Evolutionary conservation across 1,140 invertebrate species (phyloP).

Genomic region (Aphelenchoides besseyi): DNA sequence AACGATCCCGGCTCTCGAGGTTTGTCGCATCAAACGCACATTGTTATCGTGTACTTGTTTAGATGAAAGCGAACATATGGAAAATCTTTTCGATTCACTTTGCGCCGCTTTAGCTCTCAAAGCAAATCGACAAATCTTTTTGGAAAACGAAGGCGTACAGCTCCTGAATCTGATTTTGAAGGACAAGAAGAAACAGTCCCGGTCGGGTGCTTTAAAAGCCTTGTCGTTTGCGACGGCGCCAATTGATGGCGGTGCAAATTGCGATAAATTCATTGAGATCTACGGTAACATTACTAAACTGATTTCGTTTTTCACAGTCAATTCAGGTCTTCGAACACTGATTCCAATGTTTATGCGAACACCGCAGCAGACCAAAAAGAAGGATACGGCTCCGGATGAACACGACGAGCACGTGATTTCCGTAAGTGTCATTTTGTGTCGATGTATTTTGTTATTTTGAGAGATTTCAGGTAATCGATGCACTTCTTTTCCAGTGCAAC

Average conservation of each 20-base stretch:
- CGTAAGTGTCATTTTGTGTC: constrained; percentile 30
- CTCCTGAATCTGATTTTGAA: constrained; percentile 93
- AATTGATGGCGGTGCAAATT: constrained; percentile 85
- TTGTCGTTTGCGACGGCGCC: constrained; percentile 91
- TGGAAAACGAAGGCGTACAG: constrained; percentile 89
- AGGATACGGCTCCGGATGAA: constrained; percentile 79
- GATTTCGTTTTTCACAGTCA: constrained; percentile 14
- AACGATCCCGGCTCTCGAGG: constrained; percentile 81
- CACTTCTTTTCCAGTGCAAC: constrained; percentile 85
- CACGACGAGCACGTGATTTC: constrained; percentile 74
- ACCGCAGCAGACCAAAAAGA: constrained; percentile 79
- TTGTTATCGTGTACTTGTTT: no score
- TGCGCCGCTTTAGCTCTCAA: constrained; percentile 85
- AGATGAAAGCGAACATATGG: constrained; percentile 98
- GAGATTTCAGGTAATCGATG: constrained; percentile 80
- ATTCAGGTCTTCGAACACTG: constrained; percentile 77
- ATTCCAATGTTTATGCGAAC: constrained; percentile 99
- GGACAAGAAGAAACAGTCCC: constrained; percentile 89
- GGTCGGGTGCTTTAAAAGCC: constrained; percentile 92
- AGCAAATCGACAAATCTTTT: constrained; percentile 78
- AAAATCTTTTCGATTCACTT: constrained; percentile 91
- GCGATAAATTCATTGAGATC: constrained; percentile 97
- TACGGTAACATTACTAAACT: constrained; percentile 67
- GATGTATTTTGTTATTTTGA: constrained; percentile 4
- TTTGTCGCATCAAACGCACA: no score